Evolutionary conservation across 2,113 vertebrate species (phyloP), one percentile per base, ranked within the genome.

Genomic region (Pollachius pollachius): DNA sequence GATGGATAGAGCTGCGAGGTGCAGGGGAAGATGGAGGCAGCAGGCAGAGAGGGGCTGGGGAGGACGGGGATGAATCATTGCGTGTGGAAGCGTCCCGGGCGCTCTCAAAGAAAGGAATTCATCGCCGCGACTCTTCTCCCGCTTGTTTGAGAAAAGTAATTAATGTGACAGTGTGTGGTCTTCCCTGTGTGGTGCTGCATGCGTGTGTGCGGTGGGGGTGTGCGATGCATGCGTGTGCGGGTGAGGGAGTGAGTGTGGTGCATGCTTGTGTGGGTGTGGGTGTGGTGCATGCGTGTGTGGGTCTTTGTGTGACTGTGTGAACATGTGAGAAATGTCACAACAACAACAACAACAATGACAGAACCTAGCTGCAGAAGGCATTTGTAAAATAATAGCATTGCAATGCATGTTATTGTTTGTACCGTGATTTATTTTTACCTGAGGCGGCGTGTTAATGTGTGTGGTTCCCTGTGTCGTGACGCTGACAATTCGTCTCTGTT

Each of bases 121-220:
- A 84, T 85, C 80, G 41, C 41, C 71, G 21, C 76, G 61, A 61
- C 58, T 52, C 9, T 41, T 34, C 30, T 34, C 62, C 62, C 54
- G 37, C 78, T 75, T 84, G 76, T 68, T 62, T 68, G n/a, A 67
- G 41, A 81, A 78, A 73, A 72, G 79, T 85, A 84, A 88, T 88
- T 86, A 85, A 86, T 85, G 63, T 79, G 80, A 84, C 71, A 81
- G 81, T 67, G 67, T 80, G 68, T 77, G 16, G 23, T 77, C 74
- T 74, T 54, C 18, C 41, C 13, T 25, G 41, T 30, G n/a, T 63
- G 69, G 65, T 64, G 17, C 59, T 52, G n/a, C 1, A 64, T 15
- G 54, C 15, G 7, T 37, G 21, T 56, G 16, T 62, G 23, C 23
- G 23, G 23, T 2, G 23, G 23, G 11, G 25, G 30, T 58, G n/a